These are phyloP conservation scores for Porites divaricata DNA, from an alignment of 92 coral and sea anemone genomes.

Conservation along the genomic window DNA sequence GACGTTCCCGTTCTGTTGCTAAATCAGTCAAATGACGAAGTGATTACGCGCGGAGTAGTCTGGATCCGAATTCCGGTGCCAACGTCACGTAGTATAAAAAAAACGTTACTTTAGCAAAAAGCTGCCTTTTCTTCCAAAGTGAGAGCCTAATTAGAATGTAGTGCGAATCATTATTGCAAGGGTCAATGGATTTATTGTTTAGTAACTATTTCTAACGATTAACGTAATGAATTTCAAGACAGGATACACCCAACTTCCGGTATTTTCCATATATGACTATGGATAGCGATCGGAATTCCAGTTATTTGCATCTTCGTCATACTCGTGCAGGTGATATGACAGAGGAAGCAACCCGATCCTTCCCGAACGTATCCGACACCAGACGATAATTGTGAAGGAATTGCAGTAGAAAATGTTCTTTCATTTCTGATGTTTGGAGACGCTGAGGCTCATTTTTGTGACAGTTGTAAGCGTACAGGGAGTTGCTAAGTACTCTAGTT, in stretches of 20 bases:
- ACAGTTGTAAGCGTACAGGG: slow-evolving; percentile 1
- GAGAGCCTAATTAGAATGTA: too few species aligned
- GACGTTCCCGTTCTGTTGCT: too few species aligned
- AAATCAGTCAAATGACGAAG: too few species aligned
- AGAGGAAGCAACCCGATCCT: slow-evolving; percentile 50
- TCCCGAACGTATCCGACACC: slow-evolving; percentile 65
- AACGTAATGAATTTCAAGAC: background rate
- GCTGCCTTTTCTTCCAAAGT: too few species aligned
- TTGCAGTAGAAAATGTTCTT: background rate
- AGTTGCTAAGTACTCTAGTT: background rate
- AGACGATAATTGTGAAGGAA: slow-evolving; percentile 56
- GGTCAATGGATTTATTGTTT: too few species aligned
- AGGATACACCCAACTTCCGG: slow-evolving; percentile 62
- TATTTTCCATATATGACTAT: slow-evolving; percentile 62
- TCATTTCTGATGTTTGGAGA: background rate
- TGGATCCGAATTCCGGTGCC: too few species aligned
- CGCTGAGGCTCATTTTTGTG: background rate
- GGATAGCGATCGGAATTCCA: slow-evolving; percentile 65
- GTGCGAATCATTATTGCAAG: too few species aligned
- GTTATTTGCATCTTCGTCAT: slow-evolving; percentile 25
- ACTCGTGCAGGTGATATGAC: slow-evolving; percentile 67
- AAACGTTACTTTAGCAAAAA: too few species aligned
- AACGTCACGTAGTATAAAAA: too few species aligned
- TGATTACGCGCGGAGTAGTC: too few species aligned
- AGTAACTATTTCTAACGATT: background rate